phyloP scores from a whole-genome alignment of 2,797 vertebrate species.

The Rallus crepitans region DNA sequence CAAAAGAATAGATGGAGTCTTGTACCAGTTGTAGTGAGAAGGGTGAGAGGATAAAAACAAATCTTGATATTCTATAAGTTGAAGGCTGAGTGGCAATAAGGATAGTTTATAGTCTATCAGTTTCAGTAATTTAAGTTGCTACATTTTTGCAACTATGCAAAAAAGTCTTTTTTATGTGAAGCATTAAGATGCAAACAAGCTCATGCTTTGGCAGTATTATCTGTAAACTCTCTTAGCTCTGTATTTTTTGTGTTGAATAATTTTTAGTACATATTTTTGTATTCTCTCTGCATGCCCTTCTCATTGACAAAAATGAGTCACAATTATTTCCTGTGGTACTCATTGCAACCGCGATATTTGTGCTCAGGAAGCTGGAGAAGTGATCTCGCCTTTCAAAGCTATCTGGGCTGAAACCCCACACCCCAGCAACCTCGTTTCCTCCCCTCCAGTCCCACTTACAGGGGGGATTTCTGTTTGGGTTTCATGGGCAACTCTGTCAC shows the following conservation, averaged over 20 bases:
- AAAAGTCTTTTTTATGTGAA: neutral
- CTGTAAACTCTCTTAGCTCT: neutral
- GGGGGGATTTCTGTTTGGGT: neutral
- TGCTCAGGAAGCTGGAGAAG: slow-evolving; percentile 39
- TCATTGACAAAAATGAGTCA: neutral
- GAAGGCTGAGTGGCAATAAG: neutral
- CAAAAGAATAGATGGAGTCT: neutral
- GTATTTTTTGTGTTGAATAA: too few relatives aligned
- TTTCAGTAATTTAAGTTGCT: neutral
- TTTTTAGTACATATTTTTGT: neutral
- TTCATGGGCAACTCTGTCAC: neutral
- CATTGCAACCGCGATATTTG: neutral
- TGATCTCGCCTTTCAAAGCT: slow-evolving; percentile 53
- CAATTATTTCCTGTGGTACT: neutral
- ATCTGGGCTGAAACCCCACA: slow-evolving; percentile 50
- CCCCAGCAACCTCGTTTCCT: slow-evolving; percentile 30
- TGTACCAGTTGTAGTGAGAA: neutral
- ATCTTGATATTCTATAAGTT: neutral
- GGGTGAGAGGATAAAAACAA: neutral
- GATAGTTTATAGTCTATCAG: neutral
- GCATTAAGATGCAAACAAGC: neutral
- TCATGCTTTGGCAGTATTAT: neutral
- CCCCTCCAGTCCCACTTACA: neutral
- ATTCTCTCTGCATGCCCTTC: neutral
- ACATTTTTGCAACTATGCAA: neutral